Base-by-base conservation (phyloP, 2,797 vertebrate species). In the Naso thynnoides region DNA sequence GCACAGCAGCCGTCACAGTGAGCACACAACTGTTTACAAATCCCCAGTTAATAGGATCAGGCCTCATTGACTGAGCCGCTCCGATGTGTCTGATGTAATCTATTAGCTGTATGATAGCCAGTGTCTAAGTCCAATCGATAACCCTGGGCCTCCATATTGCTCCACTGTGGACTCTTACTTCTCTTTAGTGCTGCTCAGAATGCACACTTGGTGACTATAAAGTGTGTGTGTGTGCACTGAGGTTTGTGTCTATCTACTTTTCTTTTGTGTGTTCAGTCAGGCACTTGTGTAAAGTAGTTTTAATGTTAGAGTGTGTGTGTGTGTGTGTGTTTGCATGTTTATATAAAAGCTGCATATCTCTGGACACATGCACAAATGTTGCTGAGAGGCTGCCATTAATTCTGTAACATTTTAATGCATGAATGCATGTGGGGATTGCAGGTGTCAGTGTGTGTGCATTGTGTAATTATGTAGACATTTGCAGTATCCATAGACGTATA, bases 71-170 rank as follows among this genome's bases (percentile, higher is more conserved):
- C 91, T 93, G 89, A 87, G 91, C 87, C 67, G 84, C 92, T 88
- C 78, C 86, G 67, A 90, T 91, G 91, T 90, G 89, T 92, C 91
- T 93, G 92, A 93, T 94, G 90, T 90, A 92, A 94, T 94, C 91
- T 93, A 94, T 95, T 94, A 94, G 93, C 90, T 89, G 89, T 91
- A 92, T 93, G 93, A 94, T 92, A 93, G 93, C 90, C 91, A 91
- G 91, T 90, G 89, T 91, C 88, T 91, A 79, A 80, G 86, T 81
- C 89, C 85, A 84, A 93, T 94, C 94, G 86, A 94, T 94, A 92
- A 90, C 85, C 88, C 83, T 72, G 61, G 87, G 84, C 83, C 89
- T 86, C 84, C 85, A 89, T 91, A 91, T 86, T 86, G 91, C 89
- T 90, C 89, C 87, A 85, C 89, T 89, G 89, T 91, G 88, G 79